Conservation (phyloP, 37 sponge, comb jelly and placozoan genomes). For the Corticium candelabrum region DNA sequence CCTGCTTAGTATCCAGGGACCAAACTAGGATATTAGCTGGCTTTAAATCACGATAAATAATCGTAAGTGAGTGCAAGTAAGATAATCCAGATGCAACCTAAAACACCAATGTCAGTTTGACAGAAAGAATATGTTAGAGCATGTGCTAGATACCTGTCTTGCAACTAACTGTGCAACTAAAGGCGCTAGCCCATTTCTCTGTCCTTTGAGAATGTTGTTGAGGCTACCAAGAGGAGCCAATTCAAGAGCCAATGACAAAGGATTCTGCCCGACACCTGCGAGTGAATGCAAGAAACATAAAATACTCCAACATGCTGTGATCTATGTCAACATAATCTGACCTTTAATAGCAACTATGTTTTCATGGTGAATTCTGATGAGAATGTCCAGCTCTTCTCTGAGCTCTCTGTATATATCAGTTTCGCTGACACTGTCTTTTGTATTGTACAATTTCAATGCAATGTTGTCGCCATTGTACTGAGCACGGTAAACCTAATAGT, state of each 20-base stretch:
- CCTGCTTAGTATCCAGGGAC: neutral
- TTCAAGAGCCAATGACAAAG: neutral
- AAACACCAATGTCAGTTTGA: conserved; percentile 3
- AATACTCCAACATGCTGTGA: neutral
- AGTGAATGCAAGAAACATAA: too few relatives aligned
- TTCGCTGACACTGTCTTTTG: neutral
- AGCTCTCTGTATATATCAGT: neutral
- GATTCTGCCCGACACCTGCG: neutral
- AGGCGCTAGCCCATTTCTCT: neutral
- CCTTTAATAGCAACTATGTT: neutral
- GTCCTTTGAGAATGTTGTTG: neutral
- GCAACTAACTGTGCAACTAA: neutral
- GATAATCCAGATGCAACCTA: conserved; percentile 13
- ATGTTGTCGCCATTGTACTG: neutral
- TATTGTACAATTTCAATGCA: neutral
- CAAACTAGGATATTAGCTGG: conserved; percentile 20
- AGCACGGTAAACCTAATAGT: neutral
- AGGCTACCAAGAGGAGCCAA: neutral
- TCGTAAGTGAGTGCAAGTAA: conserved; percentile 22
- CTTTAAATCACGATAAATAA: conserved; percentile 24
- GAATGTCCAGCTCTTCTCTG: neutral
- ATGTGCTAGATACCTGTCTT: neutral
- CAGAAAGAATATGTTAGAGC: conserved; percentile 7
- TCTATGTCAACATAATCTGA: neutral
- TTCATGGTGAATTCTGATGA: neutral